Conservation (phyloP, 1,140 invertebrate species). For the Eumeta japonica region DNA sequence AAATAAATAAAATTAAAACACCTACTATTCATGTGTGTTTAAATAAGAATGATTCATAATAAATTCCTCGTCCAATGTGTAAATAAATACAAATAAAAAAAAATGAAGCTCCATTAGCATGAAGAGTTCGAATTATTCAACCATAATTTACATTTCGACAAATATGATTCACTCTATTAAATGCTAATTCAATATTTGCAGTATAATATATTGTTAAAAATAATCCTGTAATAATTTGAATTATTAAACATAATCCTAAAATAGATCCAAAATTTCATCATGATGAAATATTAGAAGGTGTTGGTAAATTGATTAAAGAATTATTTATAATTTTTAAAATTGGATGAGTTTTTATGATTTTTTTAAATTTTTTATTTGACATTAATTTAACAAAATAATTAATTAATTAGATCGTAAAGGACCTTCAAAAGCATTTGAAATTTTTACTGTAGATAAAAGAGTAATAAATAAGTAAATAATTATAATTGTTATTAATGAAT, state of each 20-base stretch:
- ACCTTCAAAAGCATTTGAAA: constrained; percentile 35
- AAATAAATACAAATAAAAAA: constrained; percentile 30
- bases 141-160: constrained; percentile 57
- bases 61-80: constrained; percentile 54
- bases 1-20: constrained; percentile 57
- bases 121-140: constrained; percentile 56
- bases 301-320: constrained; percentile 58
- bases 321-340: constrained; percentile 55
- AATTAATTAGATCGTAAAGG: constrained; percentile 20
- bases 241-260: constrained; percentile 60
- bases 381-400: constrained; percentile 20
- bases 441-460: constrained; percentile 50
- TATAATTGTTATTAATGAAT: constrained; percentile 45
- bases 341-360: constrained; percentile 43
- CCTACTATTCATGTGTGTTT: constrained; percentile 56
- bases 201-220: constrained; percentile 64
- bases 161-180: constrained; percentile 56
- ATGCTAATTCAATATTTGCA: constrained; percentile 57
- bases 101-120: constrained; percentile 43
- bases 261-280: constrained; percentile 61
- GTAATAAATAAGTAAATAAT: constrained; percentile 56
- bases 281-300: constrained; percentile 53
- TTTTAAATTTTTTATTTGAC: constrained; percentile 47
- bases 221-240: constrained; percentile 61
- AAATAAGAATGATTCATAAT: constrained; percentile 51